Evolutionary conservation across 2,797 vertebrate genomes (phyloP).

Genomic region (Dermochelys coriacea): DNA sequence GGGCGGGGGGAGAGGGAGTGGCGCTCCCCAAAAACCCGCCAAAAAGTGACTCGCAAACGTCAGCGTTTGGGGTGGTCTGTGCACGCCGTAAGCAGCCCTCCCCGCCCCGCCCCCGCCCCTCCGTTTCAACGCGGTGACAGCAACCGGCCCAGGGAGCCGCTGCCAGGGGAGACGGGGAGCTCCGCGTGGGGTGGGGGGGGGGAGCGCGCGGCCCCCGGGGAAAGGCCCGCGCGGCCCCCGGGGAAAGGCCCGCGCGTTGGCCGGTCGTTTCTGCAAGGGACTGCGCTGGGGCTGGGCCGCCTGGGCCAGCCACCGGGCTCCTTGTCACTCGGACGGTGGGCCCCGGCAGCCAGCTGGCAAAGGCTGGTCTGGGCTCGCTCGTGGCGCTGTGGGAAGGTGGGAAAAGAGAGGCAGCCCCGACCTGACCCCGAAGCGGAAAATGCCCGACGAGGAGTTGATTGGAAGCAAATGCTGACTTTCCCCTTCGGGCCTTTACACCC

Average conservation of each 20-base stretch:
- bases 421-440: constrained; percentile 29
- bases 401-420: background rate
- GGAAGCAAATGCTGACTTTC: constrained; percentile 67
- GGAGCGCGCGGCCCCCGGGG: background rate
- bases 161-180: background rate
- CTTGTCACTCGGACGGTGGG: no score
- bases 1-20: background rate
- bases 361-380: background rate
- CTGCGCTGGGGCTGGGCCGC: background rate
- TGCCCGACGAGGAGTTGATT: constrained; percentile 52
- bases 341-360: background rate
- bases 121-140: background rate
- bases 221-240: no score
- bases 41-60: background rate
- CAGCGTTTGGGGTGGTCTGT: background rate
- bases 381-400: background rate
- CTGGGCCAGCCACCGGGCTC: background rate
- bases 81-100: no score
- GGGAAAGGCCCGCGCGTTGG: no score
- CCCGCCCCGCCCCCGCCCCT: no score
- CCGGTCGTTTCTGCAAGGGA: no score
- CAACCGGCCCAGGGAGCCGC: no score
- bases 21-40: background rate
- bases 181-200: no score
- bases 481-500: constrained; percentile 62